Conservation (phyloP, 92 coral and sea anemone genomes). For the Scolanthus callimorphus region DNA sequence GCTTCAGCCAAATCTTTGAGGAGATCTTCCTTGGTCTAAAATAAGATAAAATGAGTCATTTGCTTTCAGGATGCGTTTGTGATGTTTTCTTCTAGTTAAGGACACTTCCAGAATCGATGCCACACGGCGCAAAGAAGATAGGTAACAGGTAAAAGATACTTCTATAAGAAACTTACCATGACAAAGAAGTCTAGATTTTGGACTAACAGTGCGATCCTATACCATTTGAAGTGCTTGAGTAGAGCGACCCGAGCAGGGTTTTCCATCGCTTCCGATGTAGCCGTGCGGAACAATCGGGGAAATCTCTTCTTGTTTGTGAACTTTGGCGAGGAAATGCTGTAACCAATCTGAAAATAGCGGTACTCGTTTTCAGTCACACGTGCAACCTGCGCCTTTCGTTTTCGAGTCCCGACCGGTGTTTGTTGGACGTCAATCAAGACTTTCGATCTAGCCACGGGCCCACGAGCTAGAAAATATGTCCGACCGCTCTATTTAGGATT, state of each 20-base stretch:
- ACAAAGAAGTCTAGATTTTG: constrained; percentile 53
- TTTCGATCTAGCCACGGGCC: too few relatives aligned
- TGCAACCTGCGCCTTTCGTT: too few relatives aligned
- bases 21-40: constrained; percentile 61
- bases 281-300: constrained; percentile 72
- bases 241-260: constrained; percentile 69
- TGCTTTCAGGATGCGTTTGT: neutral
- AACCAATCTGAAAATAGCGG: constrained; percentile 63
- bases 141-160: too few relatives aligned
- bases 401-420: too few relatives aligned
- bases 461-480: too few relatives aligned
- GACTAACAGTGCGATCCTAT: constrained; percentile 50
- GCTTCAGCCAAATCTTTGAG: constrained; percentile 25
- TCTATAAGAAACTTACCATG: constrained; percentile 59
- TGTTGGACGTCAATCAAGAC: too few relatives aligned
- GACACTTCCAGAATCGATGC: too few relatives aligned
- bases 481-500: too few relatives aligned
- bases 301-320: constrained; percentile 61
- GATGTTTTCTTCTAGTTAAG: neutral
- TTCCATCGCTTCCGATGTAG: constrained; percentile 74
- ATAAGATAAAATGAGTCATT: neutral
- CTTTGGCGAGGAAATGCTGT: constrained; percentile 64
- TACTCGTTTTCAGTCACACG: too few relatives aligned
- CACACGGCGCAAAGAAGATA: too few relatives aligned
- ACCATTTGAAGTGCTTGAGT: constrained; percentile 65